Evolutionary conservation across 2,113 vertebrate species (phyloP), one percentile per base, ranked within the genome.

Genomic region (Halichoerus grypus): DNA sequence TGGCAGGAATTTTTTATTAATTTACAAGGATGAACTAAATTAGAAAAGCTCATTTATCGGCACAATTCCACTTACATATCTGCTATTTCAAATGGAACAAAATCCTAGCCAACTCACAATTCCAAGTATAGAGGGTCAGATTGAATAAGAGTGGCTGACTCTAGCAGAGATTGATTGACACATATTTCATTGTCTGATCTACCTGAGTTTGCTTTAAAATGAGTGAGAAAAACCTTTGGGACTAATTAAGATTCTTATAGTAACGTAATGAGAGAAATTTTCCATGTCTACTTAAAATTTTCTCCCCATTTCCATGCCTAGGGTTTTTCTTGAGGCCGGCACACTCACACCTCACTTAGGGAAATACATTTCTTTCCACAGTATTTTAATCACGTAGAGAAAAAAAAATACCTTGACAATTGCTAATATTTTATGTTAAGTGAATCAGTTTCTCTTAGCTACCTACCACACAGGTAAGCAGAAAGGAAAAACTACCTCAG

Each of bases 201-300:
- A 97, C 96, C 97, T 81, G 95, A 98, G 98, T 98, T 98, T 98
- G 97, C 98, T 97, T 91, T 88, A 92, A 96, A 97, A 97, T 88
- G 87, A 98, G 95, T 57, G 94, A 98, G 97, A 95, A 97, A 96
- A 97, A 91, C 98, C 98, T 98, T 97, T 98, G 98, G 98, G 99
- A 99, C 97, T 99, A 98, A 99, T 99, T 99, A 99, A 98, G 98
- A 98, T 98, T 99, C 98, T 98, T 98, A 98, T 39, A 98, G 97
- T 93, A 98, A 98, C 98, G 98, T 98, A 98, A 98, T 97, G 98
- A 98, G 98, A 98, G 94, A 98, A 55, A 95, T 98, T 98, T 97
- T 97, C 97, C 92, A 67, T 92, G 95, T 98, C 92, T 94, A 7
- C 95, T 16, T 95, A 93, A 85, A 76, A 91, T 84, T 92, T 49